Percentiles rank a stretch among this genome's conserved stretches.
Conservation (phyloP, 92 coral and sea anemone genomes). For the Plumapathes pennacea region DNA sequence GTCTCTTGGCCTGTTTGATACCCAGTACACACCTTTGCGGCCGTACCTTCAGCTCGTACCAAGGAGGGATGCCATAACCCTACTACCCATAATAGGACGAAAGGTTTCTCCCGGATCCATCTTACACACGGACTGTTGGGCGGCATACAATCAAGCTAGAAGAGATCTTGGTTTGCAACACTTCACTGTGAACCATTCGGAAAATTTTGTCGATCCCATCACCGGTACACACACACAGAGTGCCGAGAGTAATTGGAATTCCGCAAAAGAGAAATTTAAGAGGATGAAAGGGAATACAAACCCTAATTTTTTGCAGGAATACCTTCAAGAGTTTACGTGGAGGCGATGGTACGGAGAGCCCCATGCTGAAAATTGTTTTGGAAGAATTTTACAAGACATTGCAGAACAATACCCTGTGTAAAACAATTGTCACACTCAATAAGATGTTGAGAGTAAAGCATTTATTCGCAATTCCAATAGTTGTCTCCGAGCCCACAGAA, state of each 20-base stretch:
- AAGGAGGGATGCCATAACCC: conserved; percentile 11
- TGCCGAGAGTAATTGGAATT: conserved; percentile 32
- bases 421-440: no score
- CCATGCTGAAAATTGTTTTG: conserved; percentile 30
- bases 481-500: no score
- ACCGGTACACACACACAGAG: conserved; percentile 16
- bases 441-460: no score
- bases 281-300: conserved; percentile 34
- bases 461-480: no score
- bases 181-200: conserved; percentile 17
- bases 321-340: conserved; percentile 30
- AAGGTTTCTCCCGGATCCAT: conserved; percentile 15
- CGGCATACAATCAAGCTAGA: conserved; percentile 23
- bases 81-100: conserved; percentile 7
- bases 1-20: conserved; percentile 44
- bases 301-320: conserved; percentile 10
- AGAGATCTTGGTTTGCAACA: conserved; percentile 10
- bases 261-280: conserved; percentile 30
- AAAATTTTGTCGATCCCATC: conserved; percentile 25
- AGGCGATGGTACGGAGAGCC: conserved; percentile 26
- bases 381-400: conserved; percentile 20
- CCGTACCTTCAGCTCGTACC: conserved; percentile 31
- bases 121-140: conserved; percentile 36
- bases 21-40: conserved; percentile 29
- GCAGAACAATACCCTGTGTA: conserved; percentile 26